Evolutionary conservation across 2,797 vertebrate species (phyloP).

Genomic region (Lepilemur septentrionalis): DNA sequence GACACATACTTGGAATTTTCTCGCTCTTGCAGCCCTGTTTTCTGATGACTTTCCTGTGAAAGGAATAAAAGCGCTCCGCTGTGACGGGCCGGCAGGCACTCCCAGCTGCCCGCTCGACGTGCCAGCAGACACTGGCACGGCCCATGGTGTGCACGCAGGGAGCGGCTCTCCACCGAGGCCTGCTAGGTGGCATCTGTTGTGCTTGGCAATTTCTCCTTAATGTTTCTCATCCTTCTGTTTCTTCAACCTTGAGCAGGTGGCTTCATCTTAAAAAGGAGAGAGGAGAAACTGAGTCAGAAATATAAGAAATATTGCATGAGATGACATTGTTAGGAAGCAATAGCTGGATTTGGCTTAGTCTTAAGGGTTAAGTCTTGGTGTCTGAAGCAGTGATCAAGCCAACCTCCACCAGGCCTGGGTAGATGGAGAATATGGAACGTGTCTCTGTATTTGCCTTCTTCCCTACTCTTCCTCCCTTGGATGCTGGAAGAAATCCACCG

Average conservation of each 20-base stretch:
- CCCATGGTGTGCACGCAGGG: neutral
- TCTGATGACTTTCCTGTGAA: slow-evolving; percentile 83
- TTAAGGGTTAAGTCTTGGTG: too few species aligned
- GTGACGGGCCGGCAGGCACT: slow-evolving; percentile 82
- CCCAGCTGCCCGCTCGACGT: slow-evolving; percentile 81
- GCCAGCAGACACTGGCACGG: slow-evolving; percentile 78
- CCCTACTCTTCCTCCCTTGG: too few species aligned
- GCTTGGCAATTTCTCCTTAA: neutral
- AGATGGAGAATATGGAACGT: neutral
- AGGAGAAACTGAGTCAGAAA: neutral
- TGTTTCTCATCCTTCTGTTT: neutral
- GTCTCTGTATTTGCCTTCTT: neutral
- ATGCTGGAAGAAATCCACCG: too few species aligned
- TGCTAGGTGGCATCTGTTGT: too few species aligned
- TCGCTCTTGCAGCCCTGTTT: slow-evolving; percentile 82
- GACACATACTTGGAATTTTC: slow-evolving; percentile 86
- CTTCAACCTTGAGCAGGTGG: neutral
- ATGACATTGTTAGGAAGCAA: neutral
- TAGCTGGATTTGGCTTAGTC: neutral
- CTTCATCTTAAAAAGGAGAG: neutral
- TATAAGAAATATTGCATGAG: neutral
- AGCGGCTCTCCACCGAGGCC: accelerated
- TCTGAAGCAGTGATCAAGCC: neutral
- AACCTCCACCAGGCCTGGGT: neutral
- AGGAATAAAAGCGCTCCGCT: slow-evolving; percentile 85